phyloP scores from a whole-genome alignment of 1,140 invertebrate genomes.

The Thaumetopoea pityocampa region DNA sequence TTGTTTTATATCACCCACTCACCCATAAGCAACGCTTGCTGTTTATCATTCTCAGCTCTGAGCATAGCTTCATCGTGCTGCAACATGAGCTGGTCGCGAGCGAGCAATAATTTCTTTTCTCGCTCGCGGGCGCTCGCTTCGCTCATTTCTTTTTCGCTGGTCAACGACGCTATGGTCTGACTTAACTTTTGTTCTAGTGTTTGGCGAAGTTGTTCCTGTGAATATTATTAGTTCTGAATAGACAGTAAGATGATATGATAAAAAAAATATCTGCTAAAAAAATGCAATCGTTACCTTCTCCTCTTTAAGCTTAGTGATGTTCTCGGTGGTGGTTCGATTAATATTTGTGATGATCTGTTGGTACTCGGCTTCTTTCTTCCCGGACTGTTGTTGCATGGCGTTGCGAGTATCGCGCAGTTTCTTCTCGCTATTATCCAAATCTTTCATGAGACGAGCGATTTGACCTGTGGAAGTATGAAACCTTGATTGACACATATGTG shows the following conservation, averaged over 20 bases:
- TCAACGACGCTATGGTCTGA: conserved; percentile 82
- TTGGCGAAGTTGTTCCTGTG: conserved; percentile 81
- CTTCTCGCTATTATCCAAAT: conserved; percentile 85
- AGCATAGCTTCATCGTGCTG: conserved; percentile 90
- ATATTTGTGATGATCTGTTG: conserved; percentile 83
- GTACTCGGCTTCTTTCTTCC: conserved; percentile 86
- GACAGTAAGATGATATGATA: neutral
- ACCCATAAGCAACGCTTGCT: conserved; percentile 90
- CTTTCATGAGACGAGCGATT: conserved; percentile 81
- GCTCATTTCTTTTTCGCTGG: conserved; percentile 85
- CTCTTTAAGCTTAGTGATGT: conserved; percentile 84
- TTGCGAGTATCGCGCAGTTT: conserved; percentile 84
- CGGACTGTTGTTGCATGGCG: conserved; percentile 81
- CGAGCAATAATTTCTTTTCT: conserved; percentile 83
- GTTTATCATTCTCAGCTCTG: conserved; percentile 91
- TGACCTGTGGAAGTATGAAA: no score
- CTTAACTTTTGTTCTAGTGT: conserved; percentile 85
- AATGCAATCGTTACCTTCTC: conserved; percentile 78
- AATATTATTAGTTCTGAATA: neutral
- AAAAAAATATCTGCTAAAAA: neutral
- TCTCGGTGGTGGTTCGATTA: conserved; percentile 84
- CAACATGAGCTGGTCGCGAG: conserved; percentile 86
- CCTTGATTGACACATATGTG: neutral
- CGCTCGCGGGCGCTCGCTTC: conserved; percentile 83
- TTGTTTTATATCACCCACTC: conserved; percentile 29